Evolutionary conservation across 2,797 vertebrate genomes (phyloP).

Genomic region (Eupleurogrammus muticus): DNA sequence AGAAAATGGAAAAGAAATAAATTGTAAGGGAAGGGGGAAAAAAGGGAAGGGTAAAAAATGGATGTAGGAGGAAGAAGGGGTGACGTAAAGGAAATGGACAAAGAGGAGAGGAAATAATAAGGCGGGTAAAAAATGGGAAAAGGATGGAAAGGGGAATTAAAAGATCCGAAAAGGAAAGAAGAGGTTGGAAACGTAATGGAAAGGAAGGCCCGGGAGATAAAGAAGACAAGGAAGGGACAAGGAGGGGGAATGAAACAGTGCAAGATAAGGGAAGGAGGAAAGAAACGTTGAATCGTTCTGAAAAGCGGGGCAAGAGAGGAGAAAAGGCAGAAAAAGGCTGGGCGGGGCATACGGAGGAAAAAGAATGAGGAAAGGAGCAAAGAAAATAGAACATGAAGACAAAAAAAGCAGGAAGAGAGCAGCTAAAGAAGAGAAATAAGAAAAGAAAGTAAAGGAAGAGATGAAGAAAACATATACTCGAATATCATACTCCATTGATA

Average conservation of each 20-base stretch:
- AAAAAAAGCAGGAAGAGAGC: no score
- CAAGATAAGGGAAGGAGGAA: not conserved
- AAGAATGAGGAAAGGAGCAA: no score
- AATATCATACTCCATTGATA: no score
- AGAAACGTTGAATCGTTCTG: not conserved
- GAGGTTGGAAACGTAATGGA: not conserved
- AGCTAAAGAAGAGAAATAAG: no score
- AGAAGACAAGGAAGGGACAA: not conserved
- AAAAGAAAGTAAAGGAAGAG: not conserved
- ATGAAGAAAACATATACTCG: not conserved
- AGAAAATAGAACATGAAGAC: no score
- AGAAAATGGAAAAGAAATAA: not conserved
- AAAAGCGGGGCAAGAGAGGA: no score
- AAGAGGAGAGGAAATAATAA: not conserved
- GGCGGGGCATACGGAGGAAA: no score
- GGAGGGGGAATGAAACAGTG: not conserved
- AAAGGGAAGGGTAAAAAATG: no score
- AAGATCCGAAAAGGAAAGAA: not conserved
- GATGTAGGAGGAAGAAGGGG: not conserved
- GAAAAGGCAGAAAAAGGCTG: no score
- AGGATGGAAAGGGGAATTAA: not conserved
- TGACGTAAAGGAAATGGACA: not conserved
- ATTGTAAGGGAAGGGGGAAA: not conserved
- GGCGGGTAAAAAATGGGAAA: not conserved
- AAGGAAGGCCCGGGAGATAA: not conserved